phyloP scores from a whole-genome alignment of 2,888 invertebrate species.

The Tetheella fluctuosa region DNA sequence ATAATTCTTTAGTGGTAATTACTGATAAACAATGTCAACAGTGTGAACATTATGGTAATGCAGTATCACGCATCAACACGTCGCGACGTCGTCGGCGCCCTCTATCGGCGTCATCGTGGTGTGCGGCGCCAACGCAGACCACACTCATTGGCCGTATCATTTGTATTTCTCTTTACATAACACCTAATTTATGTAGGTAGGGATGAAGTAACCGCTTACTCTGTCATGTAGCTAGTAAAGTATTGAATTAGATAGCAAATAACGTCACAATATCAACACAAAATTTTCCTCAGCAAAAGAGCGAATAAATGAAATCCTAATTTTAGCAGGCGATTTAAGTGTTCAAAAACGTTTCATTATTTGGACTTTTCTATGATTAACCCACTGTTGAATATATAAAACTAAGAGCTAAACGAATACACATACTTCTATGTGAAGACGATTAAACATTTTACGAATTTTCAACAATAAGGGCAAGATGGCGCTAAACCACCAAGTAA shows the following conservation, averaged over 20 bases:
- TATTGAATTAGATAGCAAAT: too few relatives aligned
- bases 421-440: background rate
- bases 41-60: slow-evolving; percentile 76
- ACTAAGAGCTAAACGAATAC: background rate
- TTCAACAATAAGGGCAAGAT: slow-evolving; percentile 31
- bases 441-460: too few relatives aligned
- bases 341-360: too few relatives aligned
- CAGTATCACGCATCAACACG: slow-evolving; percentile 71
- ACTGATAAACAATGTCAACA: slow-evolving; percentile 55
- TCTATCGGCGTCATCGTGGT: slow-evolving; percentile 68
- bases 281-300: too few relatives aligned
- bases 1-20: slow-evolving; percentile 46
- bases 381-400: background rate
- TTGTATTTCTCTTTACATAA: slow-evolving; percentile 6
- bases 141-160: slow-evolving; percentile 11
- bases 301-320: too few relatives aligned
- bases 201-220: too few relatives aligned
- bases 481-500: slow-evolving; percentile 51
- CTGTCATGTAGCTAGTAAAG: too few relatives aligned
- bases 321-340: too few relatives aligned
- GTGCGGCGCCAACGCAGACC: slow-evolving; percentile 38
- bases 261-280: too few relatives aligned
- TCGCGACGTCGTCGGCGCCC: slow-evolving; percentile 60
- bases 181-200: background rate
- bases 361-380: too few relatives aligned